Evolutionary conservation across 2,113 vertebrate species (phyloP).

Genomic region (Sinocyclocheilus anophthalmus): DNA sequence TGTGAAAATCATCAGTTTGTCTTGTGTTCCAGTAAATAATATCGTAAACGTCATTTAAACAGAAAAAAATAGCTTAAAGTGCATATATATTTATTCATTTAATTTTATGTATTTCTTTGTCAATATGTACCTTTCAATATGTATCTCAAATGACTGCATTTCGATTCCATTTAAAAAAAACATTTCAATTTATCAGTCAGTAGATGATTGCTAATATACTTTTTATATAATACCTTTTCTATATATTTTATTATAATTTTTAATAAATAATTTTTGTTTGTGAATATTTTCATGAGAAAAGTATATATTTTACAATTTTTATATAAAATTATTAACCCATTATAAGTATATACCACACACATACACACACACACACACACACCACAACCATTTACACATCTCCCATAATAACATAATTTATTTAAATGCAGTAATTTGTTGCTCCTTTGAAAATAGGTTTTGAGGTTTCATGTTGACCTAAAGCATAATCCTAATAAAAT

Average conservation of each 20-base stretch:
- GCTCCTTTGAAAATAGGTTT: not conserved
- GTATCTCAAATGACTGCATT: not conserved
- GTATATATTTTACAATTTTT: not conserved
- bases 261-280: no score
- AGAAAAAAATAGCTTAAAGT: not conserved
- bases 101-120: not conserved
- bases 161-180: not conserved
- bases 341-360: no score
- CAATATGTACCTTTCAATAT: not conserved
- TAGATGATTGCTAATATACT: not conserved
- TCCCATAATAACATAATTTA: no score
- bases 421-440: not conserved
- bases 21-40: not conserved
- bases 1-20: not conserved
- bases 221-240: not conserved
- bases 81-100: not conserved
- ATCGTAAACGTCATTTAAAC: not conserved
- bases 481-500: not conserved
- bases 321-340: not conserved
- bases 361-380: no score
- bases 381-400: no score
- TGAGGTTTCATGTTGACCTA: not conserved
- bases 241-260: no score
- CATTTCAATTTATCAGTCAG: not conserved
- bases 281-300: no score